A percentile compares a stretch with the other conserved stretches of the same genome.
Conservation (phyloP, 2,113 vertebrate genomes). For the Ranitomeya variabilis region DNA sequence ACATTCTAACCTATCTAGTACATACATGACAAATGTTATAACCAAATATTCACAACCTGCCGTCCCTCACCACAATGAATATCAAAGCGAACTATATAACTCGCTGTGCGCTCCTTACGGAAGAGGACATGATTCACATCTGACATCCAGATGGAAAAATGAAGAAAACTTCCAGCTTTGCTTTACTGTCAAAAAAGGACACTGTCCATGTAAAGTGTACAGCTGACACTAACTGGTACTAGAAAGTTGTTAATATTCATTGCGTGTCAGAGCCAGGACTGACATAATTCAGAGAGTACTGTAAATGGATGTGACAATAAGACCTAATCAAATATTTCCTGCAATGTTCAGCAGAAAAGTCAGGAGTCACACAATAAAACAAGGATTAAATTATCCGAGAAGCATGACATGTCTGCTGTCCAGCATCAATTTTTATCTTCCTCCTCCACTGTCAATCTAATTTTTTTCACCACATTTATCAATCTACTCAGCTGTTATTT, state of each 20-base stretch:
- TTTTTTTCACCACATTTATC: not conserved
- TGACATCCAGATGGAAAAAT: not conserved
- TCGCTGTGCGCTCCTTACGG: not conserved
- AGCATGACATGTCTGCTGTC: not conserved
- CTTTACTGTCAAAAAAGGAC: not conserved
- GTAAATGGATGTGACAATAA: conserved; percentile 29
- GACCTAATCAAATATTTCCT: conserved; percentile 43
- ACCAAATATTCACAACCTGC: not conserved
- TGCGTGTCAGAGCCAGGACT: not conserved
- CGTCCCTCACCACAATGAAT: not conserved
- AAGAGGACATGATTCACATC: not conserved
- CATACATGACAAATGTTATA: too few species aligned
- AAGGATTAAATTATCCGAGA: not conserved
- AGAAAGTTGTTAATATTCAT: conserved; percentile 31
- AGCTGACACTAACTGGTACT: not conserved
- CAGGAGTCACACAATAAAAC: conserved; percentile 17
- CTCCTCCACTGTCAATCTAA: not conserved
- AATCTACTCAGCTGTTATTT: not conserved
- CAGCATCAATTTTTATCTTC: not conserved
- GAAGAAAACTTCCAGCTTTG: not conserved
- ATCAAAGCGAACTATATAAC: not conserved
- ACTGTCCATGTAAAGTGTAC: not conserved
- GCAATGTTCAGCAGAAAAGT: conserved; percentile 16
- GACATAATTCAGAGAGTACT: conserved; percentile 25
- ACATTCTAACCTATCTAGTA: too few species aligned